Evolutionary conservation across 2,797 vertebrate genomes (phyloP).

Genomic region (Sus cebifrons): DNA sequence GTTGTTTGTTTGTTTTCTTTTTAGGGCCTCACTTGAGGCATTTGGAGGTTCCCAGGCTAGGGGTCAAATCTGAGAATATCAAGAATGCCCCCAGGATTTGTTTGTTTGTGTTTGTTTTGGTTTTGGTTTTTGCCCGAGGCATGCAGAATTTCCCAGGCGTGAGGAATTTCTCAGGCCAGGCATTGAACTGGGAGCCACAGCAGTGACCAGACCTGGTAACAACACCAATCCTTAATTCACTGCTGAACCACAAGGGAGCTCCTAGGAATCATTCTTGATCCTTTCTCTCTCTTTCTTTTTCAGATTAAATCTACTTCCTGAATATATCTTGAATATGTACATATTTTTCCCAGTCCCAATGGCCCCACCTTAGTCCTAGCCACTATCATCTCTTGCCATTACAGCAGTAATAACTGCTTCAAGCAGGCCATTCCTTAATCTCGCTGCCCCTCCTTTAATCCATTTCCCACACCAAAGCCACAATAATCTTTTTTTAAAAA

Average conservation of each 20-base stretch:
- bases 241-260: no score
- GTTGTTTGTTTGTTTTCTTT: no score
- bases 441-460: neutral
- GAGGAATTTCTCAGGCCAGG: no score
- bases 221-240: no score
- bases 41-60: no score
- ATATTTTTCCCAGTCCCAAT: conserved; percentile 23
- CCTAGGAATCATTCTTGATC: neutral
- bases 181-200: no score
- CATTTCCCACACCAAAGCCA: conserved; percentile 35
- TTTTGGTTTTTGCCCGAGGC: no score
- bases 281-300: neutral
- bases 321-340: neutral
- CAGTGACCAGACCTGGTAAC: no score
- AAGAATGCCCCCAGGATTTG: neutral
- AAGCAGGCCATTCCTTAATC: neutral
- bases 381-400: neutral
- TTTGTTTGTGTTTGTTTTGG: no score
- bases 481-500: neutral
- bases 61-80: no score
- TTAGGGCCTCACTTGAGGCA: no score
- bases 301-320: neutral
- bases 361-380: neutral
- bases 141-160: no score
- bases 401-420: neutral